Base-by-base conservation (phyloP, 2,888 invertebrate species). In the Cloeon dipterum region DNA sequence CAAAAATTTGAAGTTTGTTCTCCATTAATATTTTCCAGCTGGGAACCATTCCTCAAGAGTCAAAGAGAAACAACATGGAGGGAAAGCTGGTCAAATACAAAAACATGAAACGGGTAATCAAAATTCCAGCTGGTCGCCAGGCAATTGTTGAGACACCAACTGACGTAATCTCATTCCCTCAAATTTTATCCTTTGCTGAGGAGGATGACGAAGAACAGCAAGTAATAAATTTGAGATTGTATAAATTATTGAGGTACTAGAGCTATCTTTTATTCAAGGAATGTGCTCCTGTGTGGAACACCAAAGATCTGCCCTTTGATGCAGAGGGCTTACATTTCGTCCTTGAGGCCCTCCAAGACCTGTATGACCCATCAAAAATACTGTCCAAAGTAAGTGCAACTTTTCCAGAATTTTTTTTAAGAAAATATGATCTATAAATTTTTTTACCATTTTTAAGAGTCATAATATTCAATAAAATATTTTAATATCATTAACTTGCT, bases 31-130 rank as follows among this genome's bases (percentile, higher is more conserved):
- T 11, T 33, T n/a, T 44, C 48, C 49, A 47, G 56, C 52, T 74
- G 51, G 64, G 63, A 3, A 59, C 58, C 43, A 58, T 61, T 32
- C 65, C 61, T 8, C 54, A 65, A 16, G 68, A 67, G 41, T 67
- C 68, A 37, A 61, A 65, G 44, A 61, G 59, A 35, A n/a, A n/a
- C n/a, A 62, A 58, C 20, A 61, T 65, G 37, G 66, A 70, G 34
- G 65, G 62, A 37, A 65, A 57, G 46, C 54, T 75, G 8, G 66
- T 76, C 18, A 63, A 74, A 53, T 64, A 75, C 52, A 74, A 74
- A 50, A 74, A 73, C 7, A 72, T 73, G 1, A 74, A 70, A 50
- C 62, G 77, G n/a, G 65, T 76, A 3, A 67, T 77, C 32, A 72
- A 74, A 52, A 63, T 75, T 37, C 73, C 74, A 25, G 55, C 57